A percentile compares a stretch with the other conserved stretches of the same genome.
These are phyloP conservation scores for Cladopsammia gracilis DNA, from an alignment of 64 coral and sea anemone genomes.

Conservation along the genomic window DNA sequence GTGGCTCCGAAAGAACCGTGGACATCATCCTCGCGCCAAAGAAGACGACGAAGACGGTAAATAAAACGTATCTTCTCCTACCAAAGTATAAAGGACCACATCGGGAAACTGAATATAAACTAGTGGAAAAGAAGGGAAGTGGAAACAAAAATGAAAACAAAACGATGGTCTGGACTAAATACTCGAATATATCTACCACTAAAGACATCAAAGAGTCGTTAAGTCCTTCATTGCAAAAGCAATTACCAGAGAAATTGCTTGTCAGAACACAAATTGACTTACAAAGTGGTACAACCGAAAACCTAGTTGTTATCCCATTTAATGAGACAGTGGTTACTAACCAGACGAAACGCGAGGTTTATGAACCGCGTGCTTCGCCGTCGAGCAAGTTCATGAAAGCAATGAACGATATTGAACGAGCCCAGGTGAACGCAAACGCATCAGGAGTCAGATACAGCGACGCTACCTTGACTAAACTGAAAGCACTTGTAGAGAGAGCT, in stretches of 20 bases:
- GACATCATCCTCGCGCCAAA: slow-evolving; percentile 39
- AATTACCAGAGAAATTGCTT: too few species aligned
- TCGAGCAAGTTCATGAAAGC: slow-evolving; percentile 78
- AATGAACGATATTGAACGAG: slow-evolving; percentile 77
- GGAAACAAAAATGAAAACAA: too few species aligned
- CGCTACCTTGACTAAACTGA: slow-evolving; percentile 4
- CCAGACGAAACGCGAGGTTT: slow-evolving; percentile 47
- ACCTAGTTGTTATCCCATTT: neutral
- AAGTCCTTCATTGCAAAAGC: too few species aligned
- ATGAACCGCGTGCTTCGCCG: slow-evolving; percentile 45
- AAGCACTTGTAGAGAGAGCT: slow-evolving; percentile 7
- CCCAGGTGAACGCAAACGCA: slow-evolving; percentile 42
- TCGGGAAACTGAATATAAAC: too few species aligned
- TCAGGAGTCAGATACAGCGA: slow-evolving; percentile 4
- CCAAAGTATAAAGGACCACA: neutral
- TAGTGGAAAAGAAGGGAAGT: too few species aligned
- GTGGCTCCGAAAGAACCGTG: slow-evolving; percentile 45
- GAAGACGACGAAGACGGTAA: neutral
- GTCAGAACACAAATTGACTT: too few species aligned
- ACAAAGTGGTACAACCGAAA: too few species aligned
- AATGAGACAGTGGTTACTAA: slow-evolving; percentile 8
- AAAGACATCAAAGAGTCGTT: too few species aligned
- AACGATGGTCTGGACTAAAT: too few species aligned
- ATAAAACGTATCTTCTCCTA: neutral
- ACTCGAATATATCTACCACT: too few species aligned